Evolutionary conservation across 2,113 vertebrate species (phyloP), one percentile per base, ranked within the genome.

Genomic region (Pogona vitticeps): DNA sequence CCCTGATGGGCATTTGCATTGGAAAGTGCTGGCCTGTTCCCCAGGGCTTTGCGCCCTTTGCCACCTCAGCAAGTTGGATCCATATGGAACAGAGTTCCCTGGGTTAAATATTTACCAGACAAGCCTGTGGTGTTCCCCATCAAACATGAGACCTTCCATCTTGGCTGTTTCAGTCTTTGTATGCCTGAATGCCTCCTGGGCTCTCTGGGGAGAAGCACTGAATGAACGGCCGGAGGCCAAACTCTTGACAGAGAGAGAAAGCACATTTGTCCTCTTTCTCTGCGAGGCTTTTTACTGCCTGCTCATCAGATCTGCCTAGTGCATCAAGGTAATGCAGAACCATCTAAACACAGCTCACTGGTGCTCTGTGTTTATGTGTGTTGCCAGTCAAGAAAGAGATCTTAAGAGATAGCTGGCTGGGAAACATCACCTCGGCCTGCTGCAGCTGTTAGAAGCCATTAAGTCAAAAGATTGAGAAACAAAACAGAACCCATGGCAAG

Each of bases 101-200:
- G 1, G 46, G 31, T 85, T 86, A 92, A 92, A 91, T 90, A 91
- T 93, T 93, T 87, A 91, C 42, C 89, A 93, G 82, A 63, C 78
- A 42, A 90, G 56, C 46, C 76, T 52, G 80, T 85, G 56, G 68
- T 89, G 86, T 65, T 93, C 89, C 88, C 70, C 84, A 59, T 0
- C 76, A 46, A 89, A 83, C 78, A 84, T 83, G 85, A 80, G 82
- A 83, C 89, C 65, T 92, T 92, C 83, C 21, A 17, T 92, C 88
- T 91, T 83, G 88, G 93, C 86, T 88, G 38, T 92, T 21, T 65
- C 87, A 59, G 38, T 87, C 71, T 94, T 93, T 82, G 75, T n/a
- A n/a, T 83, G 89, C 67, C 89, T 94, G 58, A 26, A 82, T 87
- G 85, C 79, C 79, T 87, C 42, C 80, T 82, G 61, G 59, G 59